Evolutionary conservation across 1,140 invertebrate genomes (phyloP), one percentile per base, ranked within the genome.

Genomic region (Antheraea mylitta): DNA sequence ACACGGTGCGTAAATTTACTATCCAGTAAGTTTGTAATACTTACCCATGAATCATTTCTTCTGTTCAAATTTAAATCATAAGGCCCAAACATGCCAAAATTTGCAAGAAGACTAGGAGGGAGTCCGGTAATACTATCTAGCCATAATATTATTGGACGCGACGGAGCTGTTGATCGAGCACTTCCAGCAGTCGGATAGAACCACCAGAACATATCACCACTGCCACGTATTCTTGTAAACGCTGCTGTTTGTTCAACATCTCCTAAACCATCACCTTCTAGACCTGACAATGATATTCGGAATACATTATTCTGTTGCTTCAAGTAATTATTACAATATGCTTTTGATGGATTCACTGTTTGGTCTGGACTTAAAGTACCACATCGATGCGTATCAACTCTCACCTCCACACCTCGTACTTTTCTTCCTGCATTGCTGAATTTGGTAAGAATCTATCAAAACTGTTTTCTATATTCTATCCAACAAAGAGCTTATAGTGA

Each of bases 191-290:
- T 76, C 0, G 85, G 85, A 67, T 81, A 86, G 69, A 91, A 91
- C 81, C 85, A 89, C 89, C 89, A 91, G 70, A 91, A 91, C 62
- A 87, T 70, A n/a, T 89, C 77, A n/a, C 86, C 88, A 0, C 60
- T 64, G 4, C 69, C 72, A 2, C 42, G 62, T 18, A 91, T 78
- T 58, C 79, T 79, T 0, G 87, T 87, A 58, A 78, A 78, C 0
- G 81, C 88, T 64, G 86, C 82, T 9, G 72, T 80, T 48, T 78
- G 78, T 18, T 59, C 6, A 0, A 79, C 66, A 69, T 78, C 71
- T 13, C 80, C 78, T 9, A 89, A 66, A 18, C 79, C 79, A 0
- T 75, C 60, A 16, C 77, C 80, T 72, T 82, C 73, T 36, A 89
- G 67, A 45, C 64, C 86, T 89, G 65, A 16, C 76, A 79, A 18